phyloP scores from a whole-genome alignment of 2,113 vertebrate genomes.

The Pyrgilauda ruficollis region DNA sequence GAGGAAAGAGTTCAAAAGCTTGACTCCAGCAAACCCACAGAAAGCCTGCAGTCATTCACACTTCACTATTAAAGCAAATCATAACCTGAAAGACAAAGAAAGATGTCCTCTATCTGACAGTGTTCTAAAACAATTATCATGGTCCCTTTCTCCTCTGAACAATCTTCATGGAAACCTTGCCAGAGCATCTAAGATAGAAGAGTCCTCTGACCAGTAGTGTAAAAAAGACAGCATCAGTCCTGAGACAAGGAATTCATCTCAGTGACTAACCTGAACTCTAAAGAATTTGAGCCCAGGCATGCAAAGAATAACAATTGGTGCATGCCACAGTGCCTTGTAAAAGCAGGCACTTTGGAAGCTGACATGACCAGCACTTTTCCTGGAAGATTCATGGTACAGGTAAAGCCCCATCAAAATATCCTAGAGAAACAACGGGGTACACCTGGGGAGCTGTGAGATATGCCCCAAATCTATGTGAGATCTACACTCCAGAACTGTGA shows the following conservation, averaged over 20 bases:
- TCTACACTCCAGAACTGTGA: background rate
- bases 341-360: background rate
- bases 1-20: constrained; percentile 24
- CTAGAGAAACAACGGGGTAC: background rate
- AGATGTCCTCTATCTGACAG: background rate
- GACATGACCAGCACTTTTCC: background rate
- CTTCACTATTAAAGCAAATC: background rate
- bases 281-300: background rate
- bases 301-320: background rate
- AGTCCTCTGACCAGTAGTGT: background rate
- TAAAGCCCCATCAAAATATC: background rate
- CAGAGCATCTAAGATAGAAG: background rate
- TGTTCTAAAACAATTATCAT: background rate
- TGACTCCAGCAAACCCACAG: background rate
- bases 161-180: background rate
- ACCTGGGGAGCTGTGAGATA: background rate
- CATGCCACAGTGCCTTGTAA: background rate
- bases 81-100: constrained; percentile 17
- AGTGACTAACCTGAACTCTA: constrained; percentile 6
- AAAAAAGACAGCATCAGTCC: background rate
- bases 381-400: background rate
- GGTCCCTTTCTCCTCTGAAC: background rate
- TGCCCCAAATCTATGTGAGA: background rate
- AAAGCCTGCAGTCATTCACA: constrained; percentile 1
- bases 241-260: constrained; percentile 2